Evolutionary conservation across 2,797 vertebrate genomes (phyloP).

Genomic region (Alosa sapidissima): DNA sequence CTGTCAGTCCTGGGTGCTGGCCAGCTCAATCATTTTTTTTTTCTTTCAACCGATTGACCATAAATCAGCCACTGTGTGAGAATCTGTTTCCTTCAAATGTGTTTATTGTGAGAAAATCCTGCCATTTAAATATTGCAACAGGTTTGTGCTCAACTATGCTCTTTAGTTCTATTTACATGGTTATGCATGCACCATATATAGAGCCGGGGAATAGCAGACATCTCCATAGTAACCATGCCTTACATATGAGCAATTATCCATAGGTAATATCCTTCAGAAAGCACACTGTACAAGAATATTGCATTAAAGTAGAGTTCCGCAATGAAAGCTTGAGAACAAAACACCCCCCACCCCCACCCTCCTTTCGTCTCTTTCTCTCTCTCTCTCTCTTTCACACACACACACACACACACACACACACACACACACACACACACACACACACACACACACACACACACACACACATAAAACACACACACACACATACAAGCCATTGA

Average conservation of each 20-base stretch:
- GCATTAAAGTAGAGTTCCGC: not conserved
- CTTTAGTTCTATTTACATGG: not conserved
- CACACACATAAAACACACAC: not conserved
- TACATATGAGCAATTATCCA: not conserved
- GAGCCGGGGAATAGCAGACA: not conserved
- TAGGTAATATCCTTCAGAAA: not conserved
- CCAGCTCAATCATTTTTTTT: not conserved
- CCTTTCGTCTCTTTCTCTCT: not conserved
- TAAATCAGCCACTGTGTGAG: not conserved
- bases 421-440: not conserved
- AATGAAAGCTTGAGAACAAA: conserved; percentile 4
- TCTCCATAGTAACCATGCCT: not conserved
- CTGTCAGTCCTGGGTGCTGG: not conserved
- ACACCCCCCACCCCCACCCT: not conserved
- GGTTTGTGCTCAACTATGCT: not conserved
- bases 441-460: too few species aligned
- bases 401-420: not conserved
- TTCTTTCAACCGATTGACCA: not conserved
- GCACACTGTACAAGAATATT: not conserved
- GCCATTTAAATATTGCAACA: not conserved
- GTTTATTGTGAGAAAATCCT: not conserved
- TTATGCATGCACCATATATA: not conserved
- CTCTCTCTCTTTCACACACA: not conserved
- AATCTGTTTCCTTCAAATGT: not conserved
- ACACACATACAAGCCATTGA: not conserved